Evolutionary conservation across 2,888 invertebrate genomes (phyloP).

Genomic region (Xanthia icteritia): DNA sequence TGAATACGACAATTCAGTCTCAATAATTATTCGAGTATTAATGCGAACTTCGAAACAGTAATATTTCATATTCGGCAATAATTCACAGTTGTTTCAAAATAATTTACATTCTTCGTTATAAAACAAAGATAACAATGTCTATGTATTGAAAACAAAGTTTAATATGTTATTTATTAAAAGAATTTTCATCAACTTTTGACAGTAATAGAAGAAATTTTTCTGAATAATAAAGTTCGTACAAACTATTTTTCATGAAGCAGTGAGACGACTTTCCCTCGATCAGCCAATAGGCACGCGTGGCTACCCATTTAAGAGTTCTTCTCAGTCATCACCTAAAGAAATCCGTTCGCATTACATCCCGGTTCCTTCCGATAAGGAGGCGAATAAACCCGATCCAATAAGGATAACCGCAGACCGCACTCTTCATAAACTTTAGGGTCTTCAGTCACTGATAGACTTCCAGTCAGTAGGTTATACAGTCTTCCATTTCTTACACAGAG

Average conservation of each 20-base stretch:
- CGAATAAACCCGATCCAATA: conserved; percentile 52
- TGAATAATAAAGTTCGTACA: neutral
- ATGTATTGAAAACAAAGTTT: neutral
- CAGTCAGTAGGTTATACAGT: conserved; percentile 11
- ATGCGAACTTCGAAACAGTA: neutral
- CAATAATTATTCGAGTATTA: conserved; percentile 1
- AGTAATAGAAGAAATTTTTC: neutral
- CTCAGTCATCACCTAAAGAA: conserved; percentile 3
- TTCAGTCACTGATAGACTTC: conserved; percentile 23
- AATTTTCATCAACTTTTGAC: neutral
- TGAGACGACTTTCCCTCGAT: neutral
- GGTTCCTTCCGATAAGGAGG: conserved; percentile 22
- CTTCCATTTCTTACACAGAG: conserved; percentile 5
- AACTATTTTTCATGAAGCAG: neutral
- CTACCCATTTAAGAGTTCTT: neutral
- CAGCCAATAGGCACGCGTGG: too few species aligned
- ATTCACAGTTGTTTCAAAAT: neutral
- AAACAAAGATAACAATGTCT: neutral
- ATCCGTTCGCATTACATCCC: conserved; percentile 1
- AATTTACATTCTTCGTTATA: neutral
- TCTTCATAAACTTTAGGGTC: conserved; percentile 46
- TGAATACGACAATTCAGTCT: conserved; percentile 16
- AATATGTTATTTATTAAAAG: neutral
- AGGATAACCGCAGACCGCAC: conserved; percentile 39
- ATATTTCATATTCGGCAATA: neutral